Conservation (phyloP, 2,113 vertebrate genomes). For the Murina feae region DNA sequence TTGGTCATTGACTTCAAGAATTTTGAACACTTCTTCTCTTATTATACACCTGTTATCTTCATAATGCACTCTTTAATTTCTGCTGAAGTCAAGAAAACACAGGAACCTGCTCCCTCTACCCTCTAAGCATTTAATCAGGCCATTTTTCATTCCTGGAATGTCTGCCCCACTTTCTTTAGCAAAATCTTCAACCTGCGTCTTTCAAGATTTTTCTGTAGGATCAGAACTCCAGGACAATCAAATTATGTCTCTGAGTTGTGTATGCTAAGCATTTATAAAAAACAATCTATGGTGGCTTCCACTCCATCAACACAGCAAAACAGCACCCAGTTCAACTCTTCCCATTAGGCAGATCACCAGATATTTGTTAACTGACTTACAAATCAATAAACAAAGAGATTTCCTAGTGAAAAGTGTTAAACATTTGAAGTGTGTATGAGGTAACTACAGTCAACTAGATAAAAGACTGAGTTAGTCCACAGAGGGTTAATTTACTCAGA, state of each 20-base stretch:
- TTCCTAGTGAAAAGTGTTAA: not conserved
- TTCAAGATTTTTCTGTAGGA: not conserved
- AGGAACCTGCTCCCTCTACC: not conserved
- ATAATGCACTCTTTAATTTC: not conserved
- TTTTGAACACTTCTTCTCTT: not conserved
- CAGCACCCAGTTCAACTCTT: not conserved
- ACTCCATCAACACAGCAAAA: not conserved
- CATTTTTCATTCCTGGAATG: not conserved
- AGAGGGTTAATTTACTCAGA: not conserved
- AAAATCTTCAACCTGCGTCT: not conserved
- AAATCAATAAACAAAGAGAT: not conserved
- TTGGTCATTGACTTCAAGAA: not conserved
- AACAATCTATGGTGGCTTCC: not conserved
- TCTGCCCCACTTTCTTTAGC: not conserved
- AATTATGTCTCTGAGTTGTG: not conserved
- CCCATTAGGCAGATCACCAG: not conserved
- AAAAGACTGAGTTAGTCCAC: not conserved
- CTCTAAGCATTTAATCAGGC: not conserved
- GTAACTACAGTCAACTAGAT: not conserved
- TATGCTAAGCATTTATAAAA: not conserved
- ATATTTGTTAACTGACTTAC: not conserved
- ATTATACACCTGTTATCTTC: not conserved
- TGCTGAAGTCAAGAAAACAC: not conserved
- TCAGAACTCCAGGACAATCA: not conserved
- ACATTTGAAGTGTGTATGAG: not conserved